A percentile compares a stretch with the other conserved stretches of the same genome.
Evolutionary conservation across 2,113 vertebrate genomes (phyloP).

Genomic region (Mobula hypostoma): DNA sequence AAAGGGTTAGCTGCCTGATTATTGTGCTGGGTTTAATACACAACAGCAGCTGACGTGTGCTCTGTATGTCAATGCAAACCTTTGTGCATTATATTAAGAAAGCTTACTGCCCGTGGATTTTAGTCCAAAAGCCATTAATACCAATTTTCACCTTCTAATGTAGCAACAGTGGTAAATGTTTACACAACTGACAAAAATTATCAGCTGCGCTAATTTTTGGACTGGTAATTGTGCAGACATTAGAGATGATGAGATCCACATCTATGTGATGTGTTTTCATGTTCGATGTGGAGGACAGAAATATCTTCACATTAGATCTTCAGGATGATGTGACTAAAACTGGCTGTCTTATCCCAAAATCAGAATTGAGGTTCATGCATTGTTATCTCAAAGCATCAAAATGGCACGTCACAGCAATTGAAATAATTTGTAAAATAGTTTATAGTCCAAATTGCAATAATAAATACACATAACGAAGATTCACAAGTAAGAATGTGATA

Average conservation of each 20-base stretch:
- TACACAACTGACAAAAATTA: neutral
- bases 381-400: too few species aligned
- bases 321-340: neutral
- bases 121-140: neutral
- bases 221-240: neutral
- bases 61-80: neutral
- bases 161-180: neutral
- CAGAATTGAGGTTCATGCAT: neutral
- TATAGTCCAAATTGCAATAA: too few species aligned
- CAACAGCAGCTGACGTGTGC: neutral
- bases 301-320: neutral
- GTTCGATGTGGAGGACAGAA: neutral
- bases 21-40: neutral
- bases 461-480: too few species aligned
- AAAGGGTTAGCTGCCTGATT: neutral
- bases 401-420: too few species aligned
- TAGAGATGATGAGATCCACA: neutral
- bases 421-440: too few species aligned
- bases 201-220: neutral
- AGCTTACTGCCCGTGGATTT: neutral
- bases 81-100: neutral
- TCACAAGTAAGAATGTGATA: too few species aligned
- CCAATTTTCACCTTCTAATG: conserved; percentile 11
- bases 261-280: neutral
- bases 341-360: neutral